A percentile compares a stretch with the other conserved stretches of the same genome.
Evolutionary conservation across 2,113 vertebrate genomes (phyloP).

Genomic region (Saguinus midas): DNA sequence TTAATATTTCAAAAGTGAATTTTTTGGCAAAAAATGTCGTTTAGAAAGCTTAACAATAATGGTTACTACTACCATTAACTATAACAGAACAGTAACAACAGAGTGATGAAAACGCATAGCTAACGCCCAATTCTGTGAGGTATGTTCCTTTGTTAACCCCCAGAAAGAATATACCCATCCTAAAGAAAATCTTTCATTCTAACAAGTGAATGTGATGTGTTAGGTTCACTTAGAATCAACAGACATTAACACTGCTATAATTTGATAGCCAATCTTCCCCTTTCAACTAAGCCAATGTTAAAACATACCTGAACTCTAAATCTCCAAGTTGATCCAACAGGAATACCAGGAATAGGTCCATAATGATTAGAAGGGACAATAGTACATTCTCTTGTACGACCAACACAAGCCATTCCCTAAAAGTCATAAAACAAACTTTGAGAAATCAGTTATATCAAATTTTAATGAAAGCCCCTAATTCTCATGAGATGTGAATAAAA

Average conservation of each 20-base stretch:
- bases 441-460: slow-evolving; percentile 28
- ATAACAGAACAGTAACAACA: neutral
- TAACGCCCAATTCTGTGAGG: neutral
- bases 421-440: slow-evolving; percentile 65
- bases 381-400: slow-evolving; percentile 98
- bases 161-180: neutral
- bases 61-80: neutral
- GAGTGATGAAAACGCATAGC: neutral
- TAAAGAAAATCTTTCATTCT: slow-evolving; percentile 1
- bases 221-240: neutral
- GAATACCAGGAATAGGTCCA: slow-evolving; percentile 95
- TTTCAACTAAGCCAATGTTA: slow-evolving; percentile 57
- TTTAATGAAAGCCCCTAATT: slow-evolving; percentile 23
- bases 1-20: slow-evolving; percentile 1
- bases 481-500: neutral
- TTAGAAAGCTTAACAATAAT: slow-evolving; percentile 26
- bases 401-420: slow-evolving; percentile 99
- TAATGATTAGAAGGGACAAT: slow-evolving; percentile 99
- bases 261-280: neutral
- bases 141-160: neutral
- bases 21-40: slow-evolving; percentile 15
- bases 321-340: slow-evolving; percentile 98
- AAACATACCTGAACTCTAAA: slow-evolving; percentile 95
- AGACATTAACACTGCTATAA: neutral
- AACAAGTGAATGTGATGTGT: neutral